Evolutionary conservation across 2,888 invertebrate species (phyloP).

Genomic region (Scaptomyza tumidula): DNA sequence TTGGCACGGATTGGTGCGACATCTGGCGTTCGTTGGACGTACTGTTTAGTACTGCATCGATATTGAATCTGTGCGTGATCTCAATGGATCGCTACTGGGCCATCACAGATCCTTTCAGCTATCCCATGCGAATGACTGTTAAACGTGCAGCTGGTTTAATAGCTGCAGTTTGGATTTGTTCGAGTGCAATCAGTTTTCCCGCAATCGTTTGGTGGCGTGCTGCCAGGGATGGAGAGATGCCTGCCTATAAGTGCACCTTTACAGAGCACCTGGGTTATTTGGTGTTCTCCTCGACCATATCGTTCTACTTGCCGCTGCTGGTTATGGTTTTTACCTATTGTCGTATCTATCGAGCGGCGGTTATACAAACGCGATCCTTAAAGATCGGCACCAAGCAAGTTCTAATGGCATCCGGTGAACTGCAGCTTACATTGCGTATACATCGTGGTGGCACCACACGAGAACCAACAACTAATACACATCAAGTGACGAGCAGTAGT

Average conservation of each 20-base stretch:
- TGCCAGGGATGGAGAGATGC: conserved; percentile 91
- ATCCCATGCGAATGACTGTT: conserved; percentile 97
- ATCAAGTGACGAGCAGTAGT: conserved; percentile 68
- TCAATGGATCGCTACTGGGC: conserved; percentile 99
- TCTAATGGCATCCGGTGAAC: conserved; percentile 92
- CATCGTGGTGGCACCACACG: conserved; percentile 94
- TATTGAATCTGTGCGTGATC: conserved; percentile 98
- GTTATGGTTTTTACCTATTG: conserved; percentile 99
- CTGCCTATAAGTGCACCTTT: conserved; percentile 95
- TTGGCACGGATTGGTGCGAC: conserved; percentile 98
- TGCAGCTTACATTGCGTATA: conserved; percentile 95
- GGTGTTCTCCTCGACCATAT: conserved; percentile 98
- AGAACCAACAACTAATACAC: conserved; percentile 84
- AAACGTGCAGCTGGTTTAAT: conserved; percentile 94
- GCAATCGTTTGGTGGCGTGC: conserved; percentile 99
- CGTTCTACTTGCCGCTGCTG: conserved; percentile 97
- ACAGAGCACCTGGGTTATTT: conserved; percentile 98
- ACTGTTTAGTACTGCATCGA: conserved; percentile 98
- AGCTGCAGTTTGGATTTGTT: conserved; percentile 97
- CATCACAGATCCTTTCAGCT: conserved; percentile 98
- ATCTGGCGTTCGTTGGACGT: conserved; percentile 99
- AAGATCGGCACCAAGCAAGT: conserved; percentile 96
- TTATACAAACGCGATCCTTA: conserved; percentile 94
- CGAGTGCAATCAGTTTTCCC: conserved; percentile 98
- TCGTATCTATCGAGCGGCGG: conserved; percentile 96